Evolutionary conservation across 2,888 invertebrate genomes (phyloP), one percentile per base, ranked within the genome.

Genomic region (Formica aserva): DNA sequence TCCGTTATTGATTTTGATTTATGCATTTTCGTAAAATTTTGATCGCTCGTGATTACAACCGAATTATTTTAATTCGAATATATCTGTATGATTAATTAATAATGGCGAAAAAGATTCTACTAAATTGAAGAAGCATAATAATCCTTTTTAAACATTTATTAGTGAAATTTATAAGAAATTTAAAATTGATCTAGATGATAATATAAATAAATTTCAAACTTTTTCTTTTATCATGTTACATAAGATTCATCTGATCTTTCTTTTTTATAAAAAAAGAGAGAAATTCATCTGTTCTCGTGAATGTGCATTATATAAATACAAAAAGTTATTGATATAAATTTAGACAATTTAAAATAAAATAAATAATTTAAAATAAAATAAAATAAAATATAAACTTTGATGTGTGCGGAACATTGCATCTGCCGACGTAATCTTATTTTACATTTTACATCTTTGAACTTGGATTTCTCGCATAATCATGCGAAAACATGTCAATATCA

Each of bases 1-100:
- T 72, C 60, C 74, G 45, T 60, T 29, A 57, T 18, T 65, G 3
- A 22, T 65, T 66, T 38, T 26, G 15, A 55, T 29, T 29, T 41
- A 6, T 62, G 0, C 11, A 2, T 77, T 66, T 29, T 29, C 38
- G 13, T 22, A 8, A 45, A 41, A 41, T 66, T 45, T 66, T 66
- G 26, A 1, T 45, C 41, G 18, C 26, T 13, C 22, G 2, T 18
- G 26, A n/a, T 6, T 52, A n/a, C 8, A 52, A 52, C 2, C 52
- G n/a, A 52, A 52, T 52, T 9, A 38, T 38, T 65, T 48, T 32
- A 48, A 76, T 65, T 5, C 11, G 0, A 38, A 38, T 65, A 5
- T 65, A 18, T 32, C 8, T 35, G 26, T 29, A 9, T 38, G 0
- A 29, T 62, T 62, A 29, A n/a, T 41, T 13, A 29, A 55, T 8